Evolutionary conservation across 23 tunicate species (phyloP).

Genomic region (Phallusia fumigata): DNA sequence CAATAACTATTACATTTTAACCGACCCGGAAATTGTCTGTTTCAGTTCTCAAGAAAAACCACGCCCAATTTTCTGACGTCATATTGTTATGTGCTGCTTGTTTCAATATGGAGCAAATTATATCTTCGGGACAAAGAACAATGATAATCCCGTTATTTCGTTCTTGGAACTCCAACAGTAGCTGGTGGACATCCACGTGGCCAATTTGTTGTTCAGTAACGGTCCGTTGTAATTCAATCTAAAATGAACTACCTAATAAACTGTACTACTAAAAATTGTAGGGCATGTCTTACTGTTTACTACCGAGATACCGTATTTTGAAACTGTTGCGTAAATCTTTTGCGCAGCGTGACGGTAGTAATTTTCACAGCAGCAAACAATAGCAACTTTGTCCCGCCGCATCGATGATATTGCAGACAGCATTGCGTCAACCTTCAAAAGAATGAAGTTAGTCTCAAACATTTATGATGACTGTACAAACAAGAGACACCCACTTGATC

Average conservation of each 20-base stretch:
- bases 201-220: not conserved
- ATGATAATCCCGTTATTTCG: constrained; percentile 18
- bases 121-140: constrained; percentile 6
- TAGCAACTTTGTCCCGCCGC: not conserved
- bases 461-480: not conserved
- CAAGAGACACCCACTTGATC: not conserved
- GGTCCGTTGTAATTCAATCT: not conserved
- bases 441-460: no score
- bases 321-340: not conserved
- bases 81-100: constrained; percentile 17
- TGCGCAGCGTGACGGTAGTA: not conserved
- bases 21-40: not conserved
- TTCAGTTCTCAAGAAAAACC: constrained; percentile 31
- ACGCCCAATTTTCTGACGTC: constrained; percentile 18
- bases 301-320: constrained; percentile 2
- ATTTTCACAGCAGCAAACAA: not conserved
- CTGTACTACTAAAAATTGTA: no score
- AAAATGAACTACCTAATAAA: not conserved
- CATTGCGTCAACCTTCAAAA: not conserved
- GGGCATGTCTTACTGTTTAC: not conserved
- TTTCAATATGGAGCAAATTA: not conserved
- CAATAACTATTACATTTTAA: no score
- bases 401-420: not conserved
- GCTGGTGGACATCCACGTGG: not conserved
- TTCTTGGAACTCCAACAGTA: constrained; percentile 8